Evolutionary conservation across 1,140 invertebrate species (phyloP).

Genomic region (Anastrepha obliqua): DNA sequence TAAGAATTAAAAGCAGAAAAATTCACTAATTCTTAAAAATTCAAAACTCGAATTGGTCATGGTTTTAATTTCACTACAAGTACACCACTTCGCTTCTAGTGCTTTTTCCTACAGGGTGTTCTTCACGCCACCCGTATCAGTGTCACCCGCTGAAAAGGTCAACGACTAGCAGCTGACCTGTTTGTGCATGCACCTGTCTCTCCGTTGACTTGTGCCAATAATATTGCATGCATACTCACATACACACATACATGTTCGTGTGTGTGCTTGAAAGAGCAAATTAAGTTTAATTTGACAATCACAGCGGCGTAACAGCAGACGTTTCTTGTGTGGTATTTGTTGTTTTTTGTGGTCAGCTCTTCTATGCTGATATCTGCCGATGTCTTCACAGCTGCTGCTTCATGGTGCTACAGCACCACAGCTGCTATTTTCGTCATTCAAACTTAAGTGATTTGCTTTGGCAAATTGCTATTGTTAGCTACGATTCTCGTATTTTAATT

Average conservation of each 20-base stretch:
- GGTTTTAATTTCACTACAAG: too few relatives aligned
- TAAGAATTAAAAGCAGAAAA: too few relatives aligned
- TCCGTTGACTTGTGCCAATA: too few relatives aligned
- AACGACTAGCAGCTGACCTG: not conserved
- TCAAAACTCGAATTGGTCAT: too few relatives aligned
- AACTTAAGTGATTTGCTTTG: too few relatives aligned
- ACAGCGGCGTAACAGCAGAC: not conserved
- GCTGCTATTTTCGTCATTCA: not conserved
- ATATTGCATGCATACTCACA: not conserved
- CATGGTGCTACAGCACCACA: too few relatives aligned
- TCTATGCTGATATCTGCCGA: not conserved
- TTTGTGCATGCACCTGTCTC: not conserved
- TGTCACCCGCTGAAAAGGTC: not conserved
- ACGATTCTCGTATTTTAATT: too few relatives aligned
- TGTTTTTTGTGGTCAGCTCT: not conserved
- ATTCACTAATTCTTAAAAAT: too few relatives aligned
- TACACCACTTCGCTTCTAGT: too few relatives aligned
- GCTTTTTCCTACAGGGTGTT: too few relatives aligned
- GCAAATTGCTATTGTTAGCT: not conserved
- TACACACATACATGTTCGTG: not conserved
- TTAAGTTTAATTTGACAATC: constrained; percentile 19
- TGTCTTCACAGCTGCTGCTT: too few relatives aligned
- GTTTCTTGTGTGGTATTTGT: not conserved
- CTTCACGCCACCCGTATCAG: too few relatives aligned
- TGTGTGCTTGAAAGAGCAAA: not conserved